These are phyloP conservation scores for Brienomyrus longianalis DNA, from an alignment of 2,113 vertebrate species.

Conservation along the genomic window DNA sequence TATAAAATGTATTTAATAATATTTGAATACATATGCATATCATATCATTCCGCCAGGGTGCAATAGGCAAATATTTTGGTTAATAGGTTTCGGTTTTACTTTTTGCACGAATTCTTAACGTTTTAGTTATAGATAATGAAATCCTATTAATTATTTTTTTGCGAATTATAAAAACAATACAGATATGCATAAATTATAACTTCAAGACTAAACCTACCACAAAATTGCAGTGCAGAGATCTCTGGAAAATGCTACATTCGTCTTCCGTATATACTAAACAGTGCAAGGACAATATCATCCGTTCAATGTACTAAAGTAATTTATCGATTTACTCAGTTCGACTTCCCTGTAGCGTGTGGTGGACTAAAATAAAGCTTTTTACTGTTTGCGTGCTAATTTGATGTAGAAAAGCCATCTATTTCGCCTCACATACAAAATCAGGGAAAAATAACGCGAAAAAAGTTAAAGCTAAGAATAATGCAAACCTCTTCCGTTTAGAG, in stretches of 20 bases:
- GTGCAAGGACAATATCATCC: neutral
- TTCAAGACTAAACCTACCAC: neutral
- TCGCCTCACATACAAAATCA: neutral
- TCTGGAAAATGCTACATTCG: neutral
- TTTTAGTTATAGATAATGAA: neutral
- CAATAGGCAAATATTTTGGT: neutral
- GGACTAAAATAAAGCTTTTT: neutral
- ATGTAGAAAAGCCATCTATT: neutral
- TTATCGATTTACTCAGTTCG: neutral
- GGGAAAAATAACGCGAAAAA: neutral
- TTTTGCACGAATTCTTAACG: neutral
- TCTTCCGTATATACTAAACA: neutral
- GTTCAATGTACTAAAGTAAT: neutral
- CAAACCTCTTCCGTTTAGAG: neutral
- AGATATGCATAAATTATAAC: neutral
- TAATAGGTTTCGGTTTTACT: neutral
- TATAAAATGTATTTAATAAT: neutral
- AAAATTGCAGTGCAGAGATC: neutral
- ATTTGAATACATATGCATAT: neutral
- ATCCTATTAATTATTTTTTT: neutral
- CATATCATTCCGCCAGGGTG: neutral
- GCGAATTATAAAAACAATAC: neutral
- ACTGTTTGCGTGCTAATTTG: neutral
- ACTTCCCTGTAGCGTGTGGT: neutral
- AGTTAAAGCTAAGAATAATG: neutral